These are phyloP conservation scores for Choloepus didactylus DNA, from an alignment of 2,797 vertebrate species.

Conservation along the genomic window DNA sequence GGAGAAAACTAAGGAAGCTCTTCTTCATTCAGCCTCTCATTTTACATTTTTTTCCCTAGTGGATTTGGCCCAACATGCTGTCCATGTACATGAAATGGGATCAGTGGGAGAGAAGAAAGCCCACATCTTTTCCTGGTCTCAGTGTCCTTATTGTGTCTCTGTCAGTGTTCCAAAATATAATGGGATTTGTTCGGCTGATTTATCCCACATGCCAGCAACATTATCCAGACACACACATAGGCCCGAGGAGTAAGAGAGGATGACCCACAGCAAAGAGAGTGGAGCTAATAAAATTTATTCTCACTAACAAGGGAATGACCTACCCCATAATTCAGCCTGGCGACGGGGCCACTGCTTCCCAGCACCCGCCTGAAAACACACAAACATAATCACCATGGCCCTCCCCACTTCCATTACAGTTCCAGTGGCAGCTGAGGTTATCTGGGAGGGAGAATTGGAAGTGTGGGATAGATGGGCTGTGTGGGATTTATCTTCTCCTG, in stretches of 20 bases:
- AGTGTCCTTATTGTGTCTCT: constrained; percentile 55
- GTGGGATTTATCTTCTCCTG: constrained; percentile 54
- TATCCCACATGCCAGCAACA: constrained; percentile 80
- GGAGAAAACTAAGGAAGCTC: background rate
- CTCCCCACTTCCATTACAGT: constrained; percentile 67
- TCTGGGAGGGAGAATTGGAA: background rate
- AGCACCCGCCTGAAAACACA: constrained; percentile 45
- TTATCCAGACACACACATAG: constrained; percentile 76
- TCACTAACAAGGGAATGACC: constrained; percentile 86
- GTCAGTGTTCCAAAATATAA: constrained; percentile 86
- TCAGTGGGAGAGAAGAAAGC: background rate
- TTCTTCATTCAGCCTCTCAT: background rate
- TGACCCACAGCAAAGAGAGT: constrained; percentile 55
- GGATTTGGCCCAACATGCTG: background rate
- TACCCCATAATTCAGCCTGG: constrained; percentile 75
- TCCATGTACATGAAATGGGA: background rate
- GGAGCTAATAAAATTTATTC: constrained; percentile 85
- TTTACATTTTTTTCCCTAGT: background rate
- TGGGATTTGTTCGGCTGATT: constrained; percentile 87
- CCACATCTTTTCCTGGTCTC: background rate
- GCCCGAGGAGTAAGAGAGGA: constrained; percentile 70
- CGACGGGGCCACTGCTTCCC: constrained; percentile 40
- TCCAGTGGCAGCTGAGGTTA: constrained; percentile 28
- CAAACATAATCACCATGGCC: constrained; percentile 69
- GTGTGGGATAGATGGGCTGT: constrained; percentile 2